phyloP scores from a whole-genome alignment of 2,888 invertebrate species.

The Camptogramma bilineatum region DNA sequence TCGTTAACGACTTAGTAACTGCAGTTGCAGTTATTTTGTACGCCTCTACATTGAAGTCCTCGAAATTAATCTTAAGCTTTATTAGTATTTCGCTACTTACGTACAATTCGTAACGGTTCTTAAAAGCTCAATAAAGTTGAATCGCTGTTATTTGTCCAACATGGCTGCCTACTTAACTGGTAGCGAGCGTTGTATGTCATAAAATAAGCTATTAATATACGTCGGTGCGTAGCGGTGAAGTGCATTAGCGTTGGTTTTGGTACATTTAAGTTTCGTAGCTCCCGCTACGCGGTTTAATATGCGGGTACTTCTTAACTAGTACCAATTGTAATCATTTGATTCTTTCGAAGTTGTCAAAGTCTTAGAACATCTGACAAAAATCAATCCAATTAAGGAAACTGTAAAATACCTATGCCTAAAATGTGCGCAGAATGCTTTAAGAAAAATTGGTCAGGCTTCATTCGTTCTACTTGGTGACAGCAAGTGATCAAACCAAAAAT shows the following conservation, averaged over 20 bases:
- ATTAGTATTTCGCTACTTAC: constrained; percentile 49
- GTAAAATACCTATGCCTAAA: too few relatives aligned
- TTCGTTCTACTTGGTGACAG: background rate
- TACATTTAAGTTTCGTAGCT: constrained; percentile 61
- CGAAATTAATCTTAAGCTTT: constrained; percentile 63
- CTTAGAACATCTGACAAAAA: background rate
- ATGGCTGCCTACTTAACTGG: constrained; percentile 43
- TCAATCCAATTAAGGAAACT: background rate
- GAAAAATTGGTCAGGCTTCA: background rate
- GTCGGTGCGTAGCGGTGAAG: constrained; percentile 50
- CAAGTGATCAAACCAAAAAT: background rate
- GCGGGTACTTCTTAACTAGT: constrained; percentile 28
- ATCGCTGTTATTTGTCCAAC: constrained; percentile 50
- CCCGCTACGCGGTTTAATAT: constrained; percentile 51
- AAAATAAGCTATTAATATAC: constrained; percentile 50
- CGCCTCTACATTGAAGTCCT: constrained; percentile 49
- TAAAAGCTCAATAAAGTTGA: constrained; percentile 56
- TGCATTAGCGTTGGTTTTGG: constrained; percentile 56
- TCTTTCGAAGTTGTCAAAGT: background rate
- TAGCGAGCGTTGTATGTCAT: constrained; percentile 46
- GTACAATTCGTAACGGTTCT: constrained; percentile 58
- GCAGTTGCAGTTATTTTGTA: constrained; percentile 64
- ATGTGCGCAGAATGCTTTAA: background rate
- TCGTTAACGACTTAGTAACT: constrained; percentile 72
- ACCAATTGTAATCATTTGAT: background rate